These are phyloP conservation scores for Marcusenius ussheri DNA, from an alignment of 2,113 vertebrate genomes.

Conservation along the genomic window DNA sequence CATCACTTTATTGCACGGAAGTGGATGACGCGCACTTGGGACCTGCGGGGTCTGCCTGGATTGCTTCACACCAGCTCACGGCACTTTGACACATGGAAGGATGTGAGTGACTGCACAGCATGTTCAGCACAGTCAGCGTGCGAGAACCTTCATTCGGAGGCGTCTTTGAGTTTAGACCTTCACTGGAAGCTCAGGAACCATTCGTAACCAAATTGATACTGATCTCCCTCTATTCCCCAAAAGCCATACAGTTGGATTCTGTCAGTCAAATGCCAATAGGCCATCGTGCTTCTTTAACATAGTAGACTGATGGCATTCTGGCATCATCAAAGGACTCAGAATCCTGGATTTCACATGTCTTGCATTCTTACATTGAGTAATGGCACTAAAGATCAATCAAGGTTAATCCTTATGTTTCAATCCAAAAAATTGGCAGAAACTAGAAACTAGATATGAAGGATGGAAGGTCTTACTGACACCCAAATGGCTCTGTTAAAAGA, in stretches of 20 bases:
- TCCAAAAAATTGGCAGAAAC: not conserved
- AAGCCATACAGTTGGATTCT: not conserved
- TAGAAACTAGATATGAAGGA: not conserved
- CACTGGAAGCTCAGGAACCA: not conserved
- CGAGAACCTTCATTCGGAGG: not conserved
- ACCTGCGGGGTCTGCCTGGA: not conserved
- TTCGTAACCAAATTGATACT: not conserved
- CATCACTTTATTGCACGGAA: not conserved
- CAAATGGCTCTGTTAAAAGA: not conserved
- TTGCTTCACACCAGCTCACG: not conserved
- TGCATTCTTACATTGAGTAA: not conserved
- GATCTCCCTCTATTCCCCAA: not conserved
- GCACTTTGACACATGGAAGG: not conserved
- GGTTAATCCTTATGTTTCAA: not conserved
- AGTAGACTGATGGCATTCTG: not conserved
- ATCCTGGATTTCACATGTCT: not conserved
- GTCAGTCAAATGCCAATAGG: not conserved
- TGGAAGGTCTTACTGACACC: not conserved
- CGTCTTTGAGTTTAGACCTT: not conserved
- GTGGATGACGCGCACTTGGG: not conserved
- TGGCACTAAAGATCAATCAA: not conserved
- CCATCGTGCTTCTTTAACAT: not conserved
- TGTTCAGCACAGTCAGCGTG: not conserved
- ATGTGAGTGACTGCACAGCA: not conserved
- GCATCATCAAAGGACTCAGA: not conserved